Conservation (phyloP, 2,113 vertebrate genomes). For the Reinhardtius hippoglossoides region DNA sequence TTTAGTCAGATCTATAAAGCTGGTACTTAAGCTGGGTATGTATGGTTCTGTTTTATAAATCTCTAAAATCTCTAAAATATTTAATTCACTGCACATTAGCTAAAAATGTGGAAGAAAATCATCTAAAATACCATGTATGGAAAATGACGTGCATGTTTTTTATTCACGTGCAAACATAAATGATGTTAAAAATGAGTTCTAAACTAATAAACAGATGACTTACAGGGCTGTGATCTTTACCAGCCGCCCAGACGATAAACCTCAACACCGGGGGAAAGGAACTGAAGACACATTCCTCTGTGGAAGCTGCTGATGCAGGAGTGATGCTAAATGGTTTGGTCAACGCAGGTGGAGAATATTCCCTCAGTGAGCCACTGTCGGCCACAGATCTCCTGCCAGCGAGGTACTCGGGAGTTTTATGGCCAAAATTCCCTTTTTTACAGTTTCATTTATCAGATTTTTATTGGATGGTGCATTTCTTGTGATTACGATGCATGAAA, state of each 20-base stretch:
- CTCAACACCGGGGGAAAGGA: not conserved
- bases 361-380: not conserved
- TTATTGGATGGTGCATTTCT: not conserved
- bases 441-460: not conserved
- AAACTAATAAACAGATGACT: not conserved
- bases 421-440: not conserved
- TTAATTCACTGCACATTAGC: no score
- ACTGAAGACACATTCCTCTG: not conserved
- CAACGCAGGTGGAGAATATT: not conserved
- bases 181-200: no score
- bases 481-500: not conserved
- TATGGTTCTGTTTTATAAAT: no score
- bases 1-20: no score
- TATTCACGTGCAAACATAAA: no score
- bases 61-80: no score
- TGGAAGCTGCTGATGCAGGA: not conserved
- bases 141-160: no score
- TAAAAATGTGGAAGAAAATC: no score
- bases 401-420: not conserved
- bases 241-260: not conserved
- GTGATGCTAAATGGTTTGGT: conserved; percentile 4
- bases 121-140: no score
- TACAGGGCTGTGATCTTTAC: no score
- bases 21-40: no score
- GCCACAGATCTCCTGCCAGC: conserved; percentile 7